phyloP scores from a whole-genome alignment of 1,140 invertebrate species.

The Maconellicoccus hirsutus region DNA sequence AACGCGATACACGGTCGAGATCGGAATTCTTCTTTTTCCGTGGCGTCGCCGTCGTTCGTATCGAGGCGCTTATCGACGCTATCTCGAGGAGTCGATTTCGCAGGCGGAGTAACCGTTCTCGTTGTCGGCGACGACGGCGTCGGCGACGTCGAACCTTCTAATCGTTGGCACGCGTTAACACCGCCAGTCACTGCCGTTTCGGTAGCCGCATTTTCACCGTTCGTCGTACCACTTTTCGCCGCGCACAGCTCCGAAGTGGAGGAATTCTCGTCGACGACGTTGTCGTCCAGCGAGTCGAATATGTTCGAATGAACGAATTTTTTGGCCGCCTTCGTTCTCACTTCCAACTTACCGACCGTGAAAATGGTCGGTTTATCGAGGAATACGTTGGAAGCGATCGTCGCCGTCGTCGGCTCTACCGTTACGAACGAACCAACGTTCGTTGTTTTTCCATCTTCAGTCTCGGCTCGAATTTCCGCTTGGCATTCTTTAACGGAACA shows the following conservation, averaged over 20 bases:
- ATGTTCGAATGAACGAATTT: constrained; percentile 14
- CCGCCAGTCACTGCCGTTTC: too few species aligned
- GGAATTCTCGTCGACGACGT: too few species aligned
- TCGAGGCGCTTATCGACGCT: neutral
- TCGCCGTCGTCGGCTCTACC: neutral
- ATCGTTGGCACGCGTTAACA: too few species aligned
- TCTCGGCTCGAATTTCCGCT: neutral
- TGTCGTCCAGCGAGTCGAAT: neutral
- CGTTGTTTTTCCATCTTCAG: neutral
- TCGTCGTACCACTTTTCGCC: too few species aligned
- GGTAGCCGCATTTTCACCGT: too few species aligned
- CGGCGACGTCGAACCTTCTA: too few species aligned
- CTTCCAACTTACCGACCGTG: neutral
- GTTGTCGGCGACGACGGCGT: too few species aligned
- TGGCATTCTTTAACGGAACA: too few species aligned
- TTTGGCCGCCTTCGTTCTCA: constrained; percentile 6
- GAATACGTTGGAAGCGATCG: neutral
- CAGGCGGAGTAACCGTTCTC: too few species aligned
- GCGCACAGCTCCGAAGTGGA: too few species aligned
- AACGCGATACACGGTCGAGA: constrained; percentile 4
- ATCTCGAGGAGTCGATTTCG: too few species aligned
- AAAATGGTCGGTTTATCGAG: neutral
- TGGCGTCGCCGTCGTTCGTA: neutral
- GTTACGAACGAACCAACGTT: neutral
- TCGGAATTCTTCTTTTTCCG: constrained; percentile 16